Evolutionary conservation across 1,140 invertebrate genomes (phyloP).

Genomic region (Mizuhopecten yessoensis): DNA sequence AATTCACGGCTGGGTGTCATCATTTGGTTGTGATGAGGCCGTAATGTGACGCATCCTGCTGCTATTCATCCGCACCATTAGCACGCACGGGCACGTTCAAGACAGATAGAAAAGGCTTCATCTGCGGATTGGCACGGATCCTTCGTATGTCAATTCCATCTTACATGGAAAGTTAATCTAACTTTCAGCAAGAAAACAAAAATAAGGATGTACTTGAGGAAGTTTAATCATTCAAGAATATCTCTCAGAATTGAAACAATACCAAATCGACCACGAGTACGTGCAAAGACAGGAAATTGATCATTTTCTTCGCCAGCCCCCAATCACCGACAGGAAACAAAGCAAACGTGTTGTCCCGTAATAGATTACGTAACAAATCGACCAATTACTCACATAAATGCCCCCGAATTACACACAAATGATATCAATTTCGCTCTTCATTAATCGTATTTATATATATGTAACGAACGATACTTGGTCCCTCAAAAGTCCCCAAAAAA

Average conservation of each 20-base stretch:
- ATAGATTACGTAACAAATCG: neutral
- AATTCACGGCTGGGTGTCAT: neutral
- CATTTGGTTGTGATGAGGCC: neutral
- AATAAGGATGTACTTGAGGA: neutral
- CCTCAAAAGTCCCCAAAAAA: no score
- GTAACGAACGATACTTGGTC: no score
- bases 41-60: neutral
- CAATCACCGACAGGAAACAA: neutral
- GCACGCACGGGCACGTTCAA: neutral
- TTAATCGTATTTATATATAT: no score
- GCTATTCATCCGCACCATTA: neutral
- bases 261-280: constrained; percentile 1
- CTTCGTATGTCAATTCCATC: constrained; percentile 12
- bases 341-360: neutral
- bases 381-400: neutral
- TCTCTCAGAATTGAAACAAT: neutral
- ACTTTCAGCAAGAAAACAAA: constrained; percentile 34
- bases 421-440: no score
- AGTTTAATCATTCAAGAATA: constrained; percentile 19
- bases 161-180: constrained; percentile 39
- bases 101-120: neutral
- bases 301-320: neutral
- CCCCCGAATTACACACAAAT: no score
- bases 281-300: constrained; percentile 32
- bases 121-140: neutral